Conservation (phyloP, 1,140 invertebrate genomes). For the Helicorthomorpha holstii region DNA sequence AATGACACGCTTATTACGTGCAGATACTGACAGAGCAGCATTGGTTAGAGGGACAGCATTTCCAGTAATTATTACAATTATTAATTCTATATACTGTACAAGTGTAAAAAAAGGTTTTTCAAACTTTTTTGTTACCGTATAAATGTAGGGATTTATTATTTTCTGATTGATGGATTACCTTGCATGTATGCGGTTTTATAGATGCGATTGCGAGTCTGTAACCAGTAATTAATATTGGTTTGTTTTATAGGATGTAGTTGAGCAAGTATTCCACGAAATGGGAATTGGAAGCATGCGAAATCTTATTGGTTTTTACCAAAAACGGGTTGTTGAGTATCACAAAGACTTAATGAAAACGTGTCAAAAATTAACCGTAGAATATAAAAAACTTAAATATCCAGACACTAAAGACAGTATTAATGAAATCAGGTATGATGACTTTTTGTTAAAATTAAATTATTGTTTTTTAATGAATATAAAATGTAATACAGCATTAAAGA, state of each 20-base stretch:
- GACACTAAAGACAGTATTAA: conserved; percentile 18
- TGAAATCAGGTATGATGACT: conserved; percentile 14
- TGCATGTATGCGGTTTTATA: no score
- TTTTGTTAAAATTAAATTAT: background rate
- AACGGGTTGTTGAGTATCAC: conserved; percentile 32
- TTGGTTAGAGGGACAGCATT: conserved; percentile 28
- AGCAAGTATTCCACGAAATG: conserved; percentile 36
- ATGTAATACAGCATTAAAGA: conserved; percentile 25
- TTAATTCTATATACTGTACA: background rate
- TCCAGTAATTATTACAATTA: conserved; percentile 26
- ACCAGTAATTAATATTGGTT: no score
- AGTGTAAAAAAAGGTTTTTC: background rate
- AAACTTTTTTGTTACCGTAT: no score
- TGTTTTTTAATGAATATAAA: background rate
- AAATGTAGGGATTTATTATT: no score
- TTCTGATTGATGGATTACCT: no score
- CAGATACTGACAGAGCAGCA: conserved; percentile 30
- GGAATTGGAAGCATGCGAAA: conserved; percentile 31
- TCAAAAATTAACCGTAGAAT: conserved; percentile 28
- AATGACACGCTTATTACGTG: conserved; percentile 32
- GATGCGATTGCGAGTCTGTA: no score
- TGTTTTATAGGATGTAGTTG: conserved; percentile 32
- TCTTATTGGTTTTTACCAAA: conserved; percentile 35
- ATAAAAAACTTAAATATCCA: conserved; percentile 28
- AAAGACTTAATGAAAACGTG: conserved; percentile 27